Evolutionary conservation across 2,888 invertebrate genomes (phyloP).

Genomic region (Margaritifera margaritifera): DNA sequence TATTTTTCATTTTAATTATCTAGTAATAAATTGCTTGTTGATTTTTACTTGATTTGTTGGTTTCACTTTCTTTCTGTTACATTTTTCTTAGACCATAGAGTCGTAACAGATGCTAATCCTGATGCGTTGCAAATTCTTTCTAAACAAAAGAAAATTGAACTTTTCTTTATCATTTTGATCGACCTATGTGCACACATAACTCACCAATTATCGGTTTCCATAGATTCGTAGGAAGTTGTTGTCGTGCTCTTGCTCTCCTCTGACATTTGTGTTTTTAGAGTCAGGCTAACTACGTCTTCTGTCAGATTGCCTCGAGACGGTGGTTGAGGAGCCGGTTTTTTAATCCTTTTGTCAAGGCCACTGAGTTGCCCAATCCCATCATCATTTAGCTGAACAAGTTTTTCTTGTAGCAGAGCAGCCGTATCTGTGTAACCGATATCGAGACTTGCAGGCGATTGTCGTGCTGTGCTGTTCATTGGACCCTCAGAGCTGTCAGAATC

Average conservation of each 20-base stretch:
- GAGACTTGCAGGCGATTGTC: conserved; percentile 24
- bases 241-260: conserved; percentile 46
- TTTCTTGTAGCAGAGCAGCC: conserved; percentile 32
- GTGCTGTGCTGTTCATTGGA: conserved; percentile 25
- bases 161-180: too few relatives aligned
- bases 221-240: conserved; percentile 37
- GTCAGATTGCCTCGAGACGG: conserved; percentile 4
- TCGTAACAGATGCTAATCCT: neutral
- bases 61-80: too few relatives aligned
- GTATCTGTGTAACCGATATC: conserved; percentile 29
- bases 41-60: too few relatives aligned
- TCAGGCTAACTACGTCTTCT: conserved; percentile 34
- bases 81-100: too few relatives aligned
- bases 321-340: conserved; percentile 24
- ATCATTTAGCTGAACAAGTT: conserved; percentile 29
- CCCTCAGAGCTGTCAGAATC: conserved; percentile 18
- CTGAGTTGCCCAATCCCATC: conserved; percentile 27
- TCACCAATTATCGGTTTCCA: conserved; percentile 20
- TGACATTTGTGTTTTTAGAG: conserved; percentile 36
- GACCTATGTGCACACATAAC: too few relatives aligned
- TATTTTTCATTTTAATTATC: too few relatives aligned
- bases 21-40: too few relatives aligned
- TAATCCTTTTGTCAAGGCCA: conserved; percentile 20
- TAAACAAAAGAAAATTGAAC: too few relatives aligned
- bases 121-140: too few relatives aligned